Evolutionary conservation across 2,797 vertebrate genomes (phyloP).

Genomic region (Telmatherina bonti): DNA sequence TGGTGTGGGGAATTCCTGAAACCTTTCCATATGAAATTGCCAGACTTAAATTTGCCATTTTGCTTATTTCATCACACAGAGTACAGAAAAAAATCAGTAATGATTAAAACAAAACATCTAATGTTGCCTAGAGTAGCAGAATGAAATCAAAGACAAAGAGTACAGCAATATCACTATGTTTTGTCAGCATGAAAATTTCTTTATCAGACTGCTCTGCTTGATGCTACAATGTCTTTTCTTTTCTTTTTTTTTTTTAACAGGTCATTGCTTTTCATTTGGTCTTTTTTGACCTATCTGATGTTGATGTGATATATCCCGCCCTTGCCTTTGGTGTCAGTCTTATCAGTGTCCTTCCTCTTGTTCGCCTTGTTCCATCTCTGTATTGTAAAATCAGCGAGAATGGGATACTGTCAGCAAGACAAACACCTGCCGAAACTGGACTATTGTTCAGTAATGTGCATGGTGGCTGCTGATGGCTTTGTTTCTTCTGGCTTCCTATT

Average conservation of each 20-base stretch:
- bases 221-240: conserved; percentile 10
- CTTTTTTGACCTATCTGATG: conserved; percentile 33
- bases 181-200: not conserved
- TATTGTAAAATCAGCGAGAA: conserved; percentile 59
- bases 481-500: conserved; percentile 30
- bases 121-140: not conserved
- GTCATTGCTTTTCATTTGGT: conserved; percentile 8
- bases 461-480: conserved; percentile 70
- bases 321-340: conserved; percentile 68
- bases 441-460: conserved; percentile 72
- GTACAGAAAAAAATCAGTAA: not conserved
- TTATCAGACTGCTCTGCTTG: not conserved
- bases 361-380: conserved; percentile 53
- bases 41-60: not conserved
- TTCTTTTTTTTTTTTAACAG: no score
- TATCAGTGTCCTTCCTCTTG: conserved; percentile 68
- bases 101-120: not conserved
- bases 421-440: conserved; percentile 71
- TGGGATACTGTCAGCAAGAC: conserved; percentile 70
- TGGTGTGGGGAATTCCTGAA: not conserved
- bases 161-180: not conserved
- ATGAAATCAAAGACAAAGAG: not conserved
- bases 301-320: conserved; percentile 46
- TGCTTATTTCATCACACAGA: not conserved
- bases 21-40: not conserved